Evolutionary conservation across 2,113 vertebrate genomes (phyloP).

Genomic region (Muscicapa adusta): DNA sequence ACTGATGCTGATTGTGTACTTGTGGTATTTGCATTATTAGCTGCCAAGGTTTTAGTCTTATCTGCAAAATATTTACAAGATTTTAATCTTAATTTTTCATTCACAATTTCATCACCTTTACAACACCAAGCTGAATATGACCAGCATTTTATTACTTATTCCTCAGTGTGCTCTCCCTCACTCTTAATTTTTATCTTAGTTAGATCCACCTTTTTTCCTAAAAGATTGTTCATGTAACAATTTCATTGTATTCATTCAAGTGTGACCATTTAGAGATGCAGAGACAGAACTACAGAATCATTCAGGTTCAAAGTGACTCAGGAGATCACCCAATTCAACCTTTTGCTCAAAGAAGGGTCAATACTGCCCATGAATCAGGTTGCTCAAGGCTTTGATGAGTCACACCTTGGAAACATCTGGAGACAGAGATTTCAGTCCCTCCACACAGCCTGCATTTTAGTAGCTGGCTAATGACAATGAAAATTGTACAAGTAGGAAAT

Average conservation of each 20-base stretch:
- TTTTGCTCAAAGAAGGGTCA: not conserved
- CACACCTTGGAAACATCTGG: not conserved
- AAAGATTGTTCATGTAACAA: not conserved
- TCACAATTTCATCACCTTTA: not conserved
- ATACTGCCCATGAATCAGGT: not conserved
- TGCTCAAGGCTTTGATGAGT: not conserved
- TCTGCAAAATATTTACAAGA: constrained; percentile 71
- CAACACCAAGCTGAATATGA: not conserved
- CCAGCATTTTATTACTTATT: not conserved
- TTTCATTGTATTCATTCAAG: not conserved
- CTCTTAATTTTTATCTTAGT: not conserved
- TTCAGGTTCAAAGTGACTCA: not conserved
- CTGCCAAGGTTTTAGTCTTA: constrained; percentile 83
- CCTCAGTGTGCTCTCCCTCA: not conserved
- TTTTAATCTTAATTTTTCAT: not conserved
- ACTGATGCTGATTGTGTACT: constrained; percentile 70
- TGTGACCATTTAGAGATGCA: not conserved
- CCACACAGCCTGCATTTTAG: not conserved
- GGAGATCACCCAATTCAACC: not conserved
- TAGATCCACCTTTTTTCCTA: not conserved
- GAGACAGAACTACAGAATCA: not conserved
- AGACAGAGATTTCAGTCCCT: not conserved
- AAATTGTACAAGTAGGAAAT: not conserved
- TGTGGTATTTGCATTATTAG: constrained; percentile 78
- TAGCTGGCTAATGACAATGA: not conserved